phyloP scores from a whole-genome alignment of 2,888 invertebrate species.

The Notodonta ziczac region DNA sequence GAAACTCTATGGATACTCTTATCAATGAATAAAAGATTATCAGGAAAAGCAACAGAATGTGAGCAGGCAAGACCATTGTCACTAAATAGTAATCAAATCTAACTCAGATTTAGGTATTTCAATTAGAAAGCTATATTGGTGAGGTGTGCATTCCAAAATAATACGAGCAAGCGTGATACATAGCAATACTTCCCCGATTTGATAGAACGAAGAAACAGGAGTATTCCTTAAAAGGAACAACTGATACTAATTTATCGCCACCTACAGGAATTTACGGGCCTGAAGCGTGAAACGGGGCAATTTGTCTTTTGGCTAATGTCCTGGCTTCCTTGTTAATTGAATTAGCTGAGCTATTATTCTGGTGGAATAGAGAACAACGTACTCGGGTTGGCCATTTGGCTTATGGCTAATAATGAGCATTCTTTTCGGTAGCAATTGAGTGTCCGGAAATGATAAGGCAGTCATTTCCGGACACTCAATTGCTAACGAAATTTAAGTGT shows the following conservation, averaged over 20 bases:
- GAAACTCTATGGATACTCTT: too few relatives aligned
- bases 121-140: too few relatives aligned
- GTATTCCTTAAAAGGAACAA: conserved; percentile 33
- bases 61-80: too few relatives aligned
- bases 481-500: too few relatives aligned
- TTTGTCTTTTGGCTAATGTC: conserved; percentile 74
- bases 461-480: too few relatives aligned
- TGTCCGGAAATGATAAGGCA: not conserved
- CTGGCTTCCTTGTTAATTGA: conserved; percentile 65
- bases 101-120: too few relatives aligned
- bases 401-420: not conserved
- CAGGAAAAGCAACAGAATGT: too few relatives aligned
- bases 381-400: conserved; percentile 9
- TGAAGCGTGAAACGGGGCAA: conserved; percentile 68
- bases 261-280: conserved; percentile 66
- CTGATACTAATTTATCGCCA: conserved; percentile 56
- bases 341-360: conserved; percentile 57
- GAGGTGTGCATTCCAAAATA: too few relatives aligned
- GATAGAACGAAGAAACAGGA: conserved; percentile 27
- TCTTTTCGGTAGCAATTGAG: not conserved
- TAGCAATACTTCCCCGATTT: conserved; percentile 6
- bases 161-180: conserved; percentile 5
- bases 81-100: too few relatives aligned
- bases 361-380: conserved; percentile 40
- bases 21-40: too few relatives aligned